Evolutionary conservation across 2,113 vertebrate species (phyloP).

Genomic region (Pipra filicauda): DNA sequence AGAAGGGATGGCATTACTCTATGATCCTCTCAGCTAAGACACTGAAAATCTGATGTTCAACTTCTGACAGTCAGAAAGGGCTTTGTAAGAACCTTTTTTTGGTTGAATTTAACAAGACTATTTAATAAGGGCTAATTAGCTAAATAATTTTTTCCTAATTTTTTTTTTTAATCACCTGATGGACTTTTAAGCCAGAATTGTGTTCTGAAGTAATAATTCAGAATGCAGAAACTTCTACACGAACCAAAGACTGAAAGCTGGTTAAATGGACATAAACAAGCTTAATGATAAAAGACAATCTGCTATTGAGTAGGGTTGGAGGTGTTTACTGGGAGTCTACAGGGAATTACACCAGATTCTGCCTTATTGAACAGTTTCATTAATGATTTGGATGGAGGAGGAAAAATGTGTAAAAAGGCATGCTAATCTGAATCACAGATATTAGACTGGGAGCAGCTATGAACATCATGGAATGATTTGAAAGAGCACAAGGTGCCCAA

Average conservation of each 20-base stretch:
- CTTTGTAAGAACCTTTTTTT: neutral
- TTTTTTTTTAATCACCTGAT: neutral
- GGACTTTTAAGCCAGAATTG: neutral
- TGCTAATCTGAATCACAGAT: neutral
- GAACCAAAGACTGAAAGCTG: neutral
- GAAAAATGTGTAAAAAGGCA: neutral
- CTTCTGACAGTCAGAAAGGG: neutral
- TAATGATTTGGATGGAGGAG: neutral
- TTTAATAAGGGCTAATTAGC: neutral
- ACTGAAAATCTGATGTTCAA: neutral
- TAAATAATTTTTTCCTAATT: neutral
- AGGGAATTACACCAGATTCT: neutral
- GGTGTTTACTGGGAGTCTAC: neutral
- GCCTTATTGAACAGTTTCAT: neutral
- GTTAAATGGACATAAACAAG: neutral
- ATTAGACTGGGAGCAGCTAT: neutral
- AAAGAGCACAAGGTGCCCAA: neutral
- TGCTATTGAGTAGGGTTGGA: neutral
- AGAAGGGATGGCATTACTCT: neutral
- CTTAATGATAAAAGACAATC: neutral
- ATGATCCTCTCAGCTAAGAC: neutral
- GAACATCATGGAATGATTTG: neutral
- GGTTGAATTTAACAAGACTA: neutral
- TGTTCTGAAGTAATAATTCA: neutral
- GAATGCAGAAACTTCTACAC: neutral